Percentiles rank a stretch among this genome's conserved stretches.
Conservation (phyloP, 1,140 invertebrate species). For the Ridgeia piscesae region DNA sequence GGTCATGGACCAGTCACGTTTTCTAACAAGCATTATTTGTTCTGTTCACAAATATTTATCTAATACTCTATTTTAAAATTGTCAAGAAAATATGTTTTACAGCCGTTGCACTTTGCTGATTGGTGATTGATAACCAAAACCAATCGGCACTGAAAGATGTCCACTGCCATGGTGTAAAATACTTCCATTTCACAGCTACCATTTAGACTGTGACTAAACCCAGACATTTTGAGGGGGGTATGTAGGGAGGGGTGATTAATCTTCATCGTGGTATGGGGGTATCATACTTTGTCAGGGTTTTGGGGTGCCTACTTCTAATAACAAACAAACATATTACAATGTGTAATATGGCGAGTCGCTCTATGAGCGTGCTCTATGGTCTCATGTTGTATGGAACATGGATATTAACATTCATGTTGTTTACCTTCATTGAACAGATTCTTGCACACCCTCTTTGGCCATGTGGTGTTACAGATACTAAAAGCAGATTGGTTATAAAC, state of each 20-base stretch:
- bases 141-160: neutral
- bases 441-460: neutral
- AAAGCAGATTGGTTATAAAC: neutral
- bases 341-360: neutral
- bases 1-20: neutral
- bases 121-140: neutral
- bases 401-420: neutral
- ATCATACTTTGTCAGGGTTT: neutral
- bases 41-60: neutral
- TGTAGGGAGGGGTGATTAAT: neutral
- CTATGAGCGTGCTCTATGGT: neutral
- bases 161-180: neutral
- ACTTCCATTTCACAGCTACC: no score
- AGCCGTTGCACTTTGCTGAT: neutral
- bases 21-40: neutral
- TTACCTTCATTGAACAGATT: neutral
- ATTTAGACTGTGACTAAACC: neutral
- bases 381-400: neutral
- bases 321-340: neutral
- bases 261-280: neutral
- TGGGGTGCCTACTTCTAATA: neutral
- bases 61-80: neutral
- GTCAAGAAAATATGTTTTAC: neutral
- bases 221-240: neutral
- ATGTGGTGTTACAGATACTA: no score